Conservation (phyloP, 2,888 invertebrate genomes). For the Athalia circularis region DNA sequence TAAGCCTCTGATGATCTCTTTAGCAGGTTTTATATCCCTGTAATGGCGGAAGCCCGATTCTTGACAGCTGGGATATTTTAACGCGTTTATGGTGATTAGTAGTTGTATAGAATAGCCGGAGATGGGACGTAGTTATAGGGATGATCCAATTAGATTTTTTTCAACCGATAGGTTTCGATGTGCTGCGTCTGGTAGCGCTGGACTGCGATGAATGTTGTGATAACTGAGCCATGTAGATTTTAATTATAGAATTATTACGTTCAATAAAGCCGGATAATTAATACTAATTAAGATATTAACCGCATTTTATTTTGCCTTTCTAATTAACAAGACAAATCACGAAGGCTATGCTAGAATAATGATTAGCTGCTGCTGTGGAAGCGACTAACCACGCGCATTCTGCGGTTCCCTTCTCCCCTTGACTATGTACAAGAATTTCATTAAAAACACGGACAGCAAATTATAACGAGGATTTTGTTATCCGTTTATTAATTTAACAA, state of each 20-base stretch:
- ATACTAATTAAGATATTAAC: slow-evolving; percentile 36
- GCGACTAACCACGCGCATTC: not conserved
- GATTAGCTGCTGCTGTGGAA: not conserved
- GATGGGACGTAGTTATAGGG: no score
- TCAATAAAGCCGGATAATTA: slow-evolving; percentile 36
- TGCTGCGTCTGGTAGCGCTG: no score
- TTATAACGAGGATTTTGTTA: not conserved
- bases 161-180: no score
- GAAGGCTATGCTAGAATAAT: slow-evolving; percentile 6
- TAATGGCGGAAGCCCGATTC: not conserved
- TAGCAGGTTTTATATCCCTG: not conserved
- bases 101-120: no score
- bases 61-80: no score
- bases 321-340: slow-evolving; percentile 42
- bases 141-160: no score
- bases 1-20: slow-evolving; percentile 35
- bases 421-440: not conserved
- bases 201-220: no score
- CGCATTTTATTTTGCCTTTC: not conserved
- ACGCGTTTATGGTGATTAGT: no score
- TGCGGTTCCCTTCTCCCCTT: no score
- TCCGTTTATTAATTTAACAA: slow-evolving; percentile 15
- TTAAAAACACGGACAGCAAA: not conserved
- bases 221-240: not conserved
- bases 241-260: slow-evolving; percentile 27